Base-by-base conservation (phyloP, 2,113 vertebrate genomes). In the Madoqua kirkii region DNA sequence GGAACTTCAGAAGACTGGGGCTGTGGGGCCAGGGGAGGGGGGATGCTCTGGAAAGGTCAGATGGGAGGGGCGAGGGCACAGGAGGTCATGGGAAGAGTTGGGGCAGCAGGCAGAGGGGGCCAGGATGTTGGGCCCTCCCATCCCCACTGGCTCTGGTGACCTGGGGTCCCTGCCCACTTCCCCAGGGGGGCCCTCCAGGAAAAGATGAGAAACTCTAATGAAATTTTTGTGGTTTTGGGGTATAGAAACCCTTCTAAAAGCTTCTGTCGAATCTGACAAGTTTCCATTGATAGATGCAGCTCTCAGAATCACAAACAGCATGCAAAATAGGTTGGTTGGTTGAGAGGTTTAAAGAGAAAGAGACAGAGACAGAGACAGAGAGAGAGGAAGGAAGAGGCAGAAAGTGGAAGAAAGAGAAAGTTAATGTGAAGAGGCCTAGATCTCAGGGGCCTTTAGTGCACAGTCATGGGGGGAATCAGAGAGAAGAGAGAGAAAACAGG, bases 151-250 rank as follows among this genome's bases (percentile, higher is more conserved):
- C 93, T 78, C 96, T 3, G 40, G 95, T 10, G 84, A 11, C 79
- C 19, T 0, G 1, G 60, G 89, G 90, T 13, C 19, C 79, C 60
- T 11, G 0, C 62, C 92, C 78, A 83, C 94, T 60, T 31, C 64
- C 95, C 93, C 48, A 19, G 55, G 59, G 97, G 95, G 95, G 43
- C 40, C 76, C 97, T 89, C 88, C 52, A 94, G 98, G 95, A 98
- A 99, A 99, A 99, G 99, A 99, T 99, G 99, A 99, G 99, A 99
- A 99, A 99, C 99, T 99, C 99, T 99, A 99, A 99, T 99, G 99
- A 99, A 99, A 99, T 99, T 99, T 99, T 99, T 99, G 99, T 99
- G 99, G 99, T 99, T 99, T 99, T 99, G 91, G 99, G 99, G 99
- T 99, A 99, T 99, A 99, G 99, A 99, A 99, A 99, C 99, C 99